A percentile compares a stretch with the other conserved stretches of the same genome.
Evolutionary conservation across 2,888 invertebrate genomes (phyloP).

Genomic region (Cyaniris semiargus): DNA sequence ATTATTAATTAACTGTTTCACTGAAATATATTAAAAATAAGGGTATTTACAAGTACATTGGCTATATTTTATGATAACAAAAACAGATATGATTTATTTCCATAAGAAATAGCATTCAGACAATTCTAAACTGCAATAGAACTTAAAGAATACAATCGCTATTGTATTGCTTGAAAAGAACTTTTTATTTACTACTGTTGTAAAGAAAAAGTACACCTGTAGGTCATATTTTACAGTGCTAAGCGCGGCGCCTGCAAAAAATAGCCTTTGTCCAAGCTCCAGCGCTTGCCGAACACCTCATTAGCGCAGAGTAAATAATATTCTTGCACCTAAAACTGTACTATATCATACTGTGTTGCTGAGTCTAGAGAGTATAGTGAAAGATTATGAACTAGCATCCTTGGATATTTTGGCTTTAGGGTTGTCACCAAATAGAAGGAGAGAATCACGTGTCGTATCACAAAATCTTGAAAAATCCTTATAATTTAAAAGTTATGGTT

Average conservation of each 20-base stretch:
- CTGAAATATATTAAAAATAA: not conserved
- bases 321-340: not conserved
- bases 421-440: not conserved
- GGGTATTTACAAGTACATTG: not conserved
- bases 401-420: not conserved
- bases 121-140: not conserved
- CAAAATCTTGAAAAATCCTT: no score
- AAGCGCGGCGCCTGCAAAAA: slow-evolving; percentile 19
- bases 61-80: not conserved
- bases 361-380: no score
- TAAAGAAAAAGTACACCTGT: slow-evolving; percentile 8
- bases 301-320: slow-evolving; percentile 1
- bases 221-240: slow-evolving; percentile 13
- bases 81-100: not conserved
- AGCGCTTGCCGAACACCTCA: slow-evolving; percentile 3
- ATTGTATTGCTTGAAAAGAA: slow-evolving; percentile 12
- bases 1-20: not conserved
- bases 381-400: not conserved
- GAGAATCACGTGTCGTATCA: no score
- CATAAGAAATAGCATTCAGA: not conserved
- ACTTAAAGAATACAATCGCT: not conserved
- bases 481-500: no score
- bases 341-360: not conserved
- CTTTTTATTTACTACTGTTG: slow-evolving; percentile 5
- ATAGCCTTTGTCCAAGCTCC: slow-evolving; percentile 4